Conservation (phyloP, 1,140 invertebrate genomes). For the Ceratosolen solmsi region DNA sequence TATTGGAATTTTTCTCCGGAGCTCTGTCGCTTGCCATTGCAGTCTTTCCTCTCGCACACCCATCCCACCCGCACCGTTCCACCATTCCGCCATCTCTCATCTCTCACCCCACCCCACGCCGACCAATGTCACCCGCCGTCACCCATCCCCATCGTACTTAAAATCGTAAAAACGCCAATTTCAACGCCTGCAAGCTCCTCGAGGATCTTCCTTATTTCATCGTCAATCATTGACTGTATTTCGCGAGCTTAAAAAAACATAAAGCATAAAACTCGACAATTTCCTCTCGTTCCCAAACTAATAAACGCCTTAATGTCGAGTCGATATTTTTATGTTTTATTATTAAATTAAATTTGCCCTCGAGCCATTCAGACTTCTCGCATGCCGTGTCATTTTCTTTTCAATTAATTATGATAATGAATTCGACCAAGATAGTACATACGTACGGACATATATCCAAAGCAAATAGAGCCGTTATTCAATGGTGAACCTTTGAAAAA, state of each 20-base stretch:
- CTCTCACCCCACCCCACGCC: background rate
- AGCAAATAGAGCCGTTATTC: too few relatives aligned
- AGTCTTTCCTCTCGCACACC: too few relatives aligned
- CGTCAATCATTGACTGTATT: slow-evolving; percentile 15
- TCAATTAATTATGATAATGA: background rate
- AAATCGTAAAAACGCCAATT: slow-evolving; percentile 41
- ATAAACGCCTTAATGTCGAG: slow-evolving; percentile 1
- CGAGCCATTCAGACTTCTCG: background rate
- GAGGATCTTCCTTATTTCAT: slow-evolving; percentile 21
- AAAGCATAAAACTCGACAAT: background rate
- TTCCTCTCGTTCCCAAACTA: background rate
- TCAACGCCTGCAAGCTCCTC: slow-evolving; percentile 7
- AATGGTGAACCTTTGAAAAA: too few relatives aligned
- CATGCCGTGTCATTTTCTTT: background rate
- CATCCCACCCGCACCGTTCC: background rate
- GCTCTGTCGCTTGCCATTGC: too few relatives aligned
- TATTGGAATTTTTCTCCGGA: slow-evolving; percentile 28
- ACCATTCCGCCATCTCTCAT: background rate
- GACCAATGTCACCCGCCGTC: background rate
- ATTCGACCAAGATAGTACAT: too few relatives aligned
- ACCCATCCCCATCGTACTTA: background rate
- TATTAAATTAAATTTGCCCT: background rate
- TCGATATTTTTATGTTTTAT: too few relatives aligned
- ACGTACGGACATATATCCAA: too few relatives aligned
- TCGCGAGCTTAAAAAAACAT: background rate